These are phyloP conservation scores for Catharus ustulatus DNA, from an alignment of 2,797 vertebrate genomes.

Conservation along the genomic window DNA sequence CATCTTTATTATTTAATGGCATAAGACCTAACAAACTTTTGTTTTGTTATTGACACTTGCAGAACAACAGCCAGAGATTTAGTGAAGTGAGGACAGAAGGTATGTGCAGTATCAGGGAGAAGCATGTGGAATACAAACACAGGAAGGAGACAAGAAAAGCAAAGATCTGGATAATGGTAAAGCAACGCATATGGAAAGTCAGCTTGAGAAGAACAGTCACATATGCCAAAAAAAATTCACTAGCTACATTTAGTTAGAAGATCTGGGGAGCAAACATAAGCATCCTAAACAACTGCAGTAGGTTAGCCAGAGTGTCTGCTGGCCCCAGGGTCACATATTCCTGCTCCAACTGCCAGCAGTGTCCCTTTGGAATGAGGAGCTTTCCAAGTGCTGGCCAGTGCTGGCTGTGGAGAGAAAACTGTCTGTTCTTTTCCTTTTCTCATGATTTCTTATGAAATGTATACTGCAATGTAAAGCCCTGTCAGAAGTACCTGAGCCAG, in stretches of 20 bases:
- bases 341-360: slow-evolving; percentile 8
- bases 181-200: slow-evolving; percentile 39
- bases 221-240: slow-evolving; percentile 53
- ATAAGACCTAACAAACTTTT: not conserved
- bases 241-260: slow-evolving; percentile 26
- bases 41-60: not conserved
- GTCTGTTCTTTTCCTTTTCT: not conserved
- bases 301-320: slow-evolving; percentile 62
- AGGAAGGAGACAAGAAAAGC: slow-evolving; percentile 25
- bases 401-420: not conserved
- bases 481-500: slow-evolving; percentile 11
- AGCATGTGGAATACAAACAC: not conserved
- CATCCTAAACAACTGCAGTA: slow-evolving; percentile 53
- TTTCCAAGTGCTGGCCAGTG: slow-evolving; percentile 24
- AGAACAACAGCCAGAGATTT: not conserved
- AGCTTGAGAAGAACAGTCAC: slow-evolving; percentile 37
- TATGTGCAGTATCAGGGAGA: not conserved
- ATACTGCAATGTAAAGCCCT: not conserved
- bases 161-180: slow-evolving; percentile 11
- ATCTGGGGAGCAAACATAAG: slow-evolving; percentile 44
- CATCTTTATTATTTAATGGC: not conserved
- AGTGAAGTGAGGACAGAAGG: not conserved
- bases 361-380: not conserved
- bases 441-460: not conserved
- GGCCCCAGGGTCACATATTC: slow-evolving; percentile 46